A percentile compares a stretch with the other conserved stretches of the same genome.
Evolutionary conservation across 2,113 vertebrate genomes (phyloP).

Genomic region (Hydrolagus affinis): DNA sequence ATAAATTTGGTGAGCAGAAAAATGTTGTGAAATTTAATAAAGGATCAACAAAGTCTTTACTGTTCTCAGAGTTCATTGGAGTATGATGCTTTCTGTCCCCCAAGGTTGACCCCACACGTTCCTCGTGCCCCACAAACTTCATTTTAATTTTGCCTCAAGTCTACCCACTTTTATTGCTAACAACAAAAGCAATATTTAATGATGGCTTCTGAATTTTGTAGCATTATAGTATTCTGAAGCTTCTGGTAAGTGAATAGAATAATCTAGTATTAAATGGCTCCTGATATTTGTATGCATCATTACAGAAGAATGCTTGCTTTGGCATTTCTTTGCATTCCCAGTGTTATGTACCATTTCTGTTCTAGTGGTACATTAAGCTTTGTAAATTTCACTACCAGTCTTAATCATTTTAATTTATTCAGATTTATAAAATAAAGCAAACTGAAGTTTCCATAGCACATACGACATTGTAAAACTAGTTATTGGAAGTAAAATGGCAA

Average conservation of each 20-base stretch:
- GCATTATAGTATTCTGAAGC: not conserved
- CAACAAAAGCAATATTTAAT: not conserved
- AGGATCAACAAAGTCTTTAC: constrained; percentile 21
- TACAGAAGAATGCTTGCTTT: not conserved
- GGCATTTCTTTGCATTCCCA: no score
- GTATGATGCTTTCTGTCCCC: not conserved
- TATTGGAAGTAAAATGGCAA: no score
- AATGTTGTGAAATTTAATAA: constrained; percentile 32
- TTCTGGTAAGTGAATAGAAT: constrained; percentile 8
- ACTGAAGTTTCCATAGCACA: no score
- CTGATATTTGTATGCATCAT: not conserved
- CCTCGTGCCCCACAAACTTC: not conserved
- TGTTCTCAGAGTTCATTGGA: not conserved
- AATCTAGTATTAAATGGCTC: not conserved
- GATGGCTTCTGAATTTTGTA: not conserved
- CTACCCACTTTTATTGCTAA: not conserved
- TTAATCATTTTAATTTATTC: no score
- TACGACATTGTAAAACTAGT: no score
- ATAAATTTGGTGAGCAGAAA: constrained; percentile 1
- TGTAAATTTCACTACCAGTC: no score
- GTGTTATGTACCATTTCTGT: not conserved
- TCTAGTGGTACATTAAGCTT: no score
- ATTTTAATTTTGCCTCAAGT: not conserved
- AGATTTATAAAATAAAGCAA: no score
- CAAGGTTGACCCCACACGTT: not conserved